phyloP scores from a whole-genome alignment of 2,113 vertebrate species.

The Myanophis thanlyinensis region DNA sequence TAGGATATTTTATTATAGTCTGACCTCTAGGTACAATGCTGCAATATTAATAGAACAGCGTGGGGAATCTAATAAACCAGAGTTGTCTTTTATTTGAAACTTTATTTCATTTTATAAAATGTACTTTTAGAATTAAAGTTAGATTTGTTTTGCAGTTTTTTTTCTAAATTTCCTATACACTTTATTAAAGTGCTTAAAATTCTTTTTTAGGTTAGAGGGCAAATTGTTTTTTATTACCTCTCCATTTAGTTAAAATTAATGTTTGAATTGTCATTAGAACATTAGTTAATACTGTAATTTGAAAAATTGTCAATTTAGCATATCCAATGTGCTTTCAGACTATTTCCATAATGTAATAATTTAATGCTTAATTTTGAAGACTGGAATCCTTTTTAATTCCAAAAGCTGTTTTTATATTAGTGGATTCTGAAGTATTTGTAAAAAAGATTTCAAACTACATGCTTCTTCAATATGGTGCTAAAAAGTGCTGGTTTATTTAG shows the following conservation, averaged over 20 bases:
- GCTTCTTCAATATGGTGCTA: conserved; percentile 3
- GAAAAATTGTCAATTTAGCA: neutral
- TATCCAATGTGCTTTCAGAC: neutral
- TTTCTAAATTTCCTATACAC: neutral
- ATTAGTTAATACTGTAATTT: neutral
- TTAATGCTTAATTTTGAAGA: neutral
- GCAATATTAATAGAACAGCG: neutral
- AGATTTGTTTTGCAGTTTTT: neutral
- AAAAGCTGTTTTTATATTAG: neutral
- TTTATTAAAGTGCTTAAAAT: neutral
- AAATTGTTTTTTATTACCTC: neutral
- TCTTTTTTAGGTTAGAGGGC: neutral
- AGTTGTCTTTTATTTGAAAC: neutral
- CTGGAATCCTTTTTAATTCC: neutral
- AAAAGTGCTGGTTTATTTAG: conserved; percentile 7
- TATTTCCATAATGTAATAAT: neutral
- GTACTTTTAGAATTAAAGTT: neutral
- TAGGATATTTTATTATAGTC: neutral
- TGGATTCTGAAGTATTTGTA: neutral
- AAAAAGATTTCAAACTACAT: neutral
- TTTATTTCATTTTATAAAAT: neutral
- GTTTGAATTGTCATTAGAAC: neutral
- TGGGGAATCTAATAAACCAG: neutral
- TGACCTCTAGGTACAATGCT: neutral
- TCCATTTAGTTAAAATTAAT: neutral